Conservation (phyloP, 1,140 invertebrate species). For the Listronotus bonariensis region DNA sequence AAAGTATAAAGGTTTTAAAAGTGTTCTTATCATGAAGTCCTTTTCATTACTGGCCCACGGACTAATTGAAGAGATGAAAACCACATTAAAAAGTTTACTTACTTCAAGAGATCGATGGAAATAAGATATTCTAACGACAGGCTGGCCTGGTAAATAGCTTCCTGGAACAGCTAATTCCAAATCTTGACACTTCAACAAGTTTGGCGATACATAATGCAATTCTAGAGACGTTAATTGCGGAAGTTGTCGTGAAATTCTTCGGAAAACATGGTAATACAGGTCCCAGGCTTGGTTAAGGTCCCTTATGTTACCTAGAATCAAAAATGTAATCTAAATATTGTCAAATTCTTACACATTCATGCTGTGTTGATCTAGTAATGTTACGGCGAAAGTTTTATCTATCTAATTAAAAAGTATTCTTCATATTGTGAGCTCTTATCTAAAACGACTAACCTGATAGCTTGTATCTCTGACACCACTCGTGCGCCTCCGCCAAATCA, state of each 20-base stretch:
- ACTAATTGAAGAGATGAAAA: no score
- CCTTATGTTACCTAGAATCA: slow-evolving; percentile 78
- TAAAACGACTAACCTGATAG: slow-evolving; percentile 66
- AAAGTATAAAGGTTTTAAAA: no score
- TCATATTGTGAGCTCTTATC: no score
- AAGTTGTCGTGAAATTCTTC: slow-evolving; percentile 91
- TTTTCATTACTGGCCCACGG: no score
- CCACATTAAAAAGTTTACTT: no score
- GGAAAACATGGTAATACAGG: slow-evolving; percentile 96
- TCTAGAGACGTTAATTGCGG: slow-evolving; percentile 88
- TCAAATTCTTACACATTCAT: no score
- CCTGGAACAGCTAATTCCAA: slow-evolving; percentile 94
- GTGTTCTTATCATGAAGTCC: no score
- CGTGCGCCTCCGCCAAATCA: slow-evolving; percentile 90
- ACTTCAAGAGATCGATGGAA: slow-evolving; percentile 84
- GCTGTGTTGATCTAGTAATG: no score
- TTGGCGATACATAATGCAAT: slow-evolving; percentile 94
- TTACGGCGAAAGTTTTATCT: no score
- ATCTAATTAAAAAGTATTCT: no score
- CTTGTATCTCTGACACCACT: slow-evolving; percentile 92
- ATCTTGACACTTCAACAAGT: slow-evolving; percentile 85
- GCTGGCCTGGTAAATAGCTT: slow-evolving; percentile 89
- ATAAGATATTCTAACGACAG: slow-evolving; percentile 83
- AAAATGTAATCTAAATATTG: slow-evolving; percentile 15
- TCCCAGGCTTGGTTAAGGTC: slow-evolving; percentile 99